Evolutionary conservation across 2,888 invertebrate species (phyloP), one percentile per base, ranked within the genome.

Genomic region (Coleophora deauratella): DNA sequence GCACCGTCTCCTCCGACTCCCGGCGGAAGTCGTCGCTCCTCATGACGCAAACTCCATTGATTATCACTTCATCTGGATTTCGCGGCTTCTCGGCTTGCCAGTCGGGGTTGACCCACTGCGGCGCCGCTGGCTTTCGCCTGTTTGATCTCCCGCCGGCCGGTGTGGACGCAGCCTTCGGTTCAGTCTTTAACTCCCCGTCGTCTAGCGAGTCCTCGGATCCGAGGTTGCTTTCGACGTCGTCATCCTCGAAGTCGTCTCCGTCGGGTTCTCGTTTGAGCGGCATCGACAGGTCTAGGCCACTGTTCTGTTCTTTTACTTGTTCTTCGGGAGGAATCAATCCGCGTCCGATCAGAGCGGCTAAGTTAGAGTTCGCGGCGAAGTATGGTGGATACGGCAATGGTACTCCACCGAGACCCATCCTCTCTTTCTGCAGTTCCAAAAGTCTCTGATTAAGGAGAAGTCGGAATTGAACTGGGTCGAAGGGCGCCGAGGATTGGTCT

Each of bases 21-120:
- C 88, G 75, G 35, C 88, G 74, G 68, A 92, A 93, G 68, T 94
- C 93, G 54, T 92, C 93, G 44, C 93, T 91, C 55, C 94, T 91
- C 93, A 96, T 94, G 6, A 96, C 96, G 67, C 96, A 96, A 21
- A 97, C 96, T 1, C 97, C 97, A 66, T 97, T 97, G 58, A 96
- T 96, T 62, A 96, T 96, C 21, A 95, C 94, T 66, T 95, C 95
- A 60, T 92, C 92, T 49, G 76, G 84, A 62, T 72, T 80, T 35
- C 86, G 74, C 12, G 87, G 85, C 53, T 87, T 86, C 52, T 88
- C 89, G 64, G 93, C 93, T 63, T 93, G 93, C 94, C 94, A 94
- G 58, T 95, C 95, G 7, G 98, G 98, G 75, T 97, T 97, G 3
- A 98, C 96, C 96, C 98, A 97, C 78, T 98, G 97, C 1, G 98